Conservation (phyloP, 2,888 invertebrate genomes). For the Epiblema foenella region DNA sequence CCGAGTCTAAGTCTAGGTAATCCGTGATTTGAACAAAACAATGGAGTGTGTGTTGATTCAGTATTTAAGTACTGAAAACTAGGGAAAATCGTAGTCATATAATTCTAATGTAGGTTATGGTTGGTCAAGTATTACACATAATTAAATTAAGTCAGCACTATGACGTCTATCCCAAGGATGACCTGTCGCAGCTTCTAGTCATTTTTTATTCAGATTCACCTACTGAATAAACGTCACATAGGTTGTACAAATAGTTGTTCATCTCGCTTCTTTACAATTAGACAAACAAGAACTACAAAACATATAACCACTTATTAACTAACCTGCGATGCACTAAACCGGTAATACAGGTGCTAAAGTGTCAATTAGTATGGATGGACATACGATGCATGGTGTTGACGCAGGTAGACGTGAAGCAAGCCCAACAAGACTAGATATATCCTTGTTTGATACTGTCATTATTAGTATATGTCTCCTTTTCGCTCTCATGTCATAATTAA, state of each 20-base stretch:
- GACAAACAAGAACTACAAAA: neutral
- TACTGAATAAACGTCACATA: neutral
- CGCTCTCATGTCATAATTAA: too few species aligned
- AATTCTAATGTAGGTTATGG: neutral
- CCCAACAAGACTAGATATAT: too few species aligned
- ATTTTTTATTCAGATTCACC: neutral
- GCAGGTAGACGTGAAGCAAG: neutral
- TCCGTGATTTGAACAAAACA: too few species aligned
- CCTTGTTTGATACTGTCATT: too few species aligned
- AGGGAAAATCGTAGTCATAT: neutral
- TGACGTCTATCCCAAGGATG: neutral
- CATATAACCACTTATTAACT: neutral
- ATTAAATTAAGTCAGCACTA: conserved; percentile 4
- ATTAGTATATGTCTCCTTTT: too few species aligned
- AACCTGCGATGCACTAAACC: conserved; percentile 7
- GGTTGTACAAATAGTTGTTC: too few species aligned
- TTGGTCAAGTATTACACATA: neutral
- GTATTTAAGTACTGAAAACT: neutral
- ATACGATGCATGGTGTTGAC: neutral
- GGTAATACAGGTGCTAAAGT: neutral
- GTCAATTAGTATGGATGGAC: conserved; percentile 1
- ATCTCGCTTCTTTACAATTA: conserved; percentile 1
- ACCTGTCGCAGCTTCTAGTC: neutral
- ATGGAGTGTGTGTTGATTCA: too few species aligned
- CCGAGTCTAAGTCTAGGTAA: too few species aligned